Evolutionary conservation across 1,140 invertebrate genomes (phyloP).

Genomic region (Macrosteles quadrilineatus): DNA sequence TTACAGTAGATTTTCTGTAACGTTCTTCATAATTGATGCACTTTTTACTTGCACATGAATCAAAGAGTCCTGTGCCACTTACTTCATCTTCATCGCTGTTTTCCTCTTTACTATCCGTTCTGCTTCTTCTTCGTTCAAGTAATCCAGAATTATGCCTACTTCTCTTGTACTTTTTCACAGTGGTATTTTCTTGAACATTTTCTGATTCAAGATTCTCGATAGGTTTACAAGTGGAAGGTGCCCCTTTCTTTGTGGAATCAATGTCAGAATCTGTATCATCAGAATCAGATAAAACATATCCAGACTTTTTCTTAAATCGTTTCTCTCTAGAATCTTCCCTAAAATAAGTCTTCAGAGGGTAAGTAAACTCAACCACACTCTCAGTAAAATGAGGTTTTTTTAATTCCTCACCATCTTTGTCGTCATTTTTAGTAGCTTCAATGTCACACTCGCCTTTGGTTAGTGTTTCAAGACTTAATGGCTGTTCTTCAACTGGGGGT

Average conservation of each 20-base stretch:
- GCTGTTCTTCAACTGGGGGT: too few relatives aligned
- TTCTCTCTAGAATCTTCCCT: conserved; percentile 24
- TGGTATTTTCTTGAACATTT: neutral
- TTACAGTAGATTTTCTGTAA: too few relatives aligned
- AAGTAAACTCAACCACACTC: conserved; percentile 10
- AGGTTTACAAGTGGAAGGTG: neutral
- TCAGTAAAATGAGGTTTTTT: neutral
- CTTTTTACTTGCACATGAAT: conserved; percentile 3
- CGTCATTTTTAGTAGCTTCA: too few relatives aligned
- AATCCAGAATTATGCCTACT: conserved; percentile 7
- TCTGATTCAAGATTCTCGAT: neutral
- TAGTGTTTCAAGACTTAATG: too few relatives aligned
- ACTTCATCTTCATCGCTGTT: conserved; percentile 9
- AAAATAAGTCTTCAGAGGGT: conserved; percentile 8
- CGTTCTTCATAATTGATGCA: neutral
- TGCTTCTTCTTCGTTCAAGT: conserved; percentile 11
- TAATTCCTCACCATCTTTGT: too few relatives aligned
- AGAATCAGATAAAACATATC: neutral
- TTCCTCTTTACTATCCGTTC: conserved; percentile 3
- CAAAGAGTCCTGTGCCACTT: neutral
- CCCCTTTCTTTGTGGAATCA: neutral
- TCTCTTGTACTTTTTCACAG: conserved; percentile 4
- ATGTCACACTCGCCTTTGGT: too few relatives aligned
- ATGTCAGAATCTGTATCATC: conserved; percentile 1
- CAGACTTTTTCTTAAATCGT: neutral